Evolutionary conservation across 2,797 vertebrate genomes (phyloP).

Genomic region (Sebastes trivittatus): DNA sequence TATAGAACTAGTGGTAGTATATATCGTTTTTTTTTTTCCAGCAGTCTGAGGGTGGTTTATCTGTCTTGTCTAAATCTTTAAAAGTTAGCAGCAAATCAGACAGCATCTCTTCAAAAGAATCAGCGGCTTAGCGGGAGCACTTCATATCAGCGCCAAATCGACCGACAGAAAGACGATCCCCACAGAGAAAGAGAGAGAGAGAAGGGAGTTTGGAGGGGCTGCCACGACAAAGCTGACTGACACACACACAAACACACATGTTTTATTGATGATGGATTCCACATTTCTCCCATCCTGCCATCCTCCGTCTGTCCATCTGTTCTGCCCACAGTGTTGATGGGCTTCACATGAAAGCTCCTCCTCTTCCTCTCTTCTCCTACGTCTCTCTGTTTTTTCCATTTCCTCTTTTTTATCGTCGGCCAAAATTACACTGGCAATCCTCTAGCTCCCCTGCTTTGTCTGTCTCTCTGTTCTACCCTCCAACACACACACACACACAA

Average conservation of each 20-base stretch:
- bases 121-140: slow-evolving; percentile 51
- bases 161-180: slow-evolving; percentile 47
- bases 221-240: slow-evolving; percentile 44
- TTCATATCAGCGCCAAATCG: slow-evolving; percentile 46
- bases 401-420: slow-evolving; percentile 40
- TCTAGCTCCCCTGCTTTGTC: slow-evolving; percentile 33
- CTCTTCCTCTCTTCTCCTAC: slow-evolving; percentile 40
- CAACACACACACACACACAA: not conserved
- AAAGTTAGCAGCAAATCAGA: slow-evolving; percentile 41
- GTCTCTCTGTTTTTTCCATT: slow-evolving; percentile 8
- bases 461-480: not conserved
- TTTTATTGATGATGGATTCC: slow-evolving; percentile 46
- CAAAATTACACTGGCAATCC: slow-evolving; percentile 43
- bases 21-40: not conserved
- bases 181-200: slow-evolving; percentile 10
- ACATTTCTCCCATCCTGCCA: slow-evolving; percentile 33
- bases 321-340: slow-evolving; percentile 39
- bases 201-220: slow-evolving; percentile 19
- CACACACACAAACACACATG: not conserved
- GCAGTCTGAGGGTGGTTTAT: slow-evolving; percentile 4
- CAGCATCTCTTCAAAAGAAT: slow-evolving; percentile 48
- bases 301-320: slow-evolving; percentile 57
- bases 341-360: slow-evolving; percentile 58
- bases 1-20: not conserved
- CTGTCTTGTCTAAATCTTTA: slow-evolving; percentile 29